Base-by-base conservation (phyloP, 2,888 invertebrate genomes). In the Furcula furcula region DNA sequence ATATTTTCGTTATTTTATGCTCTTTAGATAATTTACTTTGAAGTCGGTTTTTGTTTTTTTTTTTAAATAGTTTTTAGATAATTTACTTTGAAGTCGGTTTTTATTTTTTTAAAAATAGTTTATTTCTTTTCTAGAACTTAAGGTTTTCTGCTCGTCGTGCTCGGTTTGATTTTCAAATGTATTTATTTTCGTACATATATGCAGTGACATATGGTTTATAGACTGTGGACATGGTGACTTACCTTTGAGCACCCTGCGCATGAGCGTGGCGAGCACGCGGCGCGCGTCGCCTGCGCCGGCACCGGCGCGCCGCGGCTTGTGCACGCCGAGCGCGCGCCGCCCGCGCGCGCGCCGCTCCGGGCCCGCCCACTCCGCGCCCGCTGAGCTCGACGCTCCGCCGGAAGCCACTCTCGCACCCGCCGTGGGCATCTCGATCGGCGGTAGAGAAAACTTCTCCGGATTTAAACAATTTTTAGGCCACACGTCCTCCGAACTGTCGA, bases 191-290 rank as follows among this genome's bases (percentile, higher is more conserved):
- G n/a, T n/a, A n/a, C n/a, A n/a, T n/a, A n/a, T n/a, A n/a, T n/a
- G n/a, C n/a, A n/a, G n/a, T n/a, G n/a, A n/a, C n/a, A n/a, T n/a
- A n/a, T n/a, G n/a, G n/a, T n/a, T n/a, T n/a, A n/a, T n/a, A n/a
- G n/a, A n/a, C n/a, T n/a, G n/a, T n/a, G n/a, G n/a, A n/a, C n/a
- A n/a, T n/a, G n/a, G n/a, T n/a, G n/a, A 45, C 58, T 42, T 36
- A 85, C 85, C 82, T 58, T 51, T 61, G 29, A 78, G 54, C 1
- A 71, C 69, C 3, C 85, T 55, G 33, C 74, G 72, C 61, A 86
- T 59, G 32, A 84, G 72, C 25, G 66, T 53, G 13, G 70, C 65
- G 33, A 86, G 63, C 59, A 72, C 54, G 31, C 83, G 71, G 25
- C 82, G 72, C 46, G 77, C 66, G 38, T 76, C 81, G 38, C 76